Percentiles rank a stretch among this genome's conserved stretches.
phyloP scores from a whole-genome alignment of 2,113 vertebrate genomes.

The Pterophyllum scalare region DNA sequence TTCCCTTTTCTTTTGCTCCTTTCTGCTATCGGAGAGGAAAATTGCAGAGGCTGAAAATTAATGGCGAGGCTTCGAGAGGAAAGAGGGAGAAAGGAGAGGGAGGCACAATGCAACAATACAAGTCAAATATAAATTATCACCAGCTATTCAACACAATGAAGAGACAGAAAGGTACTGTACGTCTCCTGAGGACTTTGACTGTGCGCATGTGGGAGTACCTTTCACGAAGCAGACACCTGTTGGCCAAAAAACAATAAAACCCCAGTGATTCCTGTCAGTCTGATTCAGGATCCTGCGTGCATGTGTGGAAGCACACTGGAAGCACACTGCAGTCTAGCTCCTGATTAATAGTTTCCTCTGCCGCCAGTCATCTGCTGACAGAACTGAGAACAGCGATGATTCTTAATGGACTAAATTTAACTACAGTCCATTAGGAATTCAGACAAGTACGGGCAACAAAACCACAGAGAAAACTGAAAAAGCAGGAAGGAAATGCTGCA shows the following conservation, averaged over 20 bases:
- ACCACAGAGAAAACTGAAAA: accelerated
- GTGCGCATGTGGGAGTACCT: conserved; percentile 68
- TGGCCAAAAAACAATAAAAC: conserved; percentile 38
- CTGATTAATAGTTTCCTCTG: not conserved
- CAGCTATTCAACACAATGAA: conserved; percentile 85
- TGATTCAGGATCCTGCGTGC: not conserved
- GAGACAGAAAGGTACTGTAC: conserved; percentile 64
- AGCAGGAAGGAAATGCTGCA: accelerated
- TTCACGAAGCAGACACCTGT: conserved; percentile 47
- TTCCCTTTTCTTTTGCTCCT: conserved; percentile 52
- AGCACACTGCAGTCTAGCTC: not conserved
- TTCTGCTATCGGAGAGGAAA: conserved; percentile 77
- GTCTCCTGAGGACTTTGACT: not conserved
- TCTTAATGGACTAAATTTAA: not conserved
- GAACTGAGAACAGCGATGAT: not conserved
- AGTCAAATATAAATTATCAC: conserved; percentile 94
- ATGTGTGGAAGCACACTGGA: not conserved
- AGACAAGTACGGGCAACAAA: not conserved
- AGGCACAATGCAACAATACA: conserved; percentile 85
- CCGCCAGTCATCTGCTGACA: not conserved
- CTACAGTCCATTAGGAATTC: not conserved
- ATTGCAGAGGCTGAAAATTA: conserved; percentile 91
- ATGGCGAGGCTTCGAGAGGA: conserved; percentile 82
- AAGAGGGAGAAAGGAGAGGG: conserved; percentile 63
- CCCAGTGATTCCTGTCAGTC: conserved; percentile 17